Evolutionary conservation across 2,888 invertebrate species (phyloP), one percentile per base, ranked within the genome.

Genomic region (Poecilobothrus nobilitatus): DNA sequence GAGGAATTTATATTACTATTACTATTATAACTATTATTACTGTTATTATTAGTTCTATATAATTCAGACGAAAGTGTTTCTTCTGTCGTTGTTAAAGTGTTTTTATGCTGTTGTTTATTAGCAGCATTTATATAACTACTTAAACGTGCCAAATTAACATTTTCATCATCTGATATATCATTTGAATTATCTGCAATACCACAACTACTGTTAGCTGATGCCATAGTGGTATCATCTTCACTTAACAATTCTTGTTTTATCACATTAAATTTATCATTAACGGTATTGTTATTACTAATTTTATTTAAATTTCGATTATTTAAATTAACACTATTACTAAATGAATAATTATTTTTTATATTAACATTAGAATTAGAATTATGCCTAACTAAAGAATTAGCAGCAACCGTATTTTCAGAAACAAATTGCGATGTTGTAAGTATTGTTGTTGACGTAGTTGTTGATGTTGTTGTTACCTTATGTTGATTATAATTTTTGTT

Each of bases 251-350:
- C 80, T 73, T 75, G 72, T 76, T 80, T 81, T 81, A 81, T 81
- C 81, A 81, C 81, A 81, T 81, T 80, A 74, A 77, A 76, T 78
- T 81, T 81, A 75, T 80, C 80, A 76, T 76, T 78, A 77, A 78
- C 76, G 75, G 76, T 78, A 78, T 78, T 77, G 76, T 77, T 76
- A 76, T 76, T 63, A 63, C 63, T 63, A 61, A n/a, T 63, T 67
- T 63, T 64, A 63, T n/a, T 44, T 67, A 67, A 66, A 66, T 63
- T 67, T 65, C 68, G 70, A 67, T 67, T 68, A 64, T 18, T 20
- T 15, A 33, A 65, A 67, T 65, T 66, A 41, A 68, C 63, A 66
- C 21, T 65, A 65, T 65, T 68, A 37, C 37, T 37, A 10, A 37
- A 37, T 37, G 37, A 37, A 37, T 37, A 37, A 37, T 37, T 37